These are phyloP conservation scores for Paratilapia polleni DNA, from an alignment of 2,113 vertebrate species.

Conservation along the genomic window DNA sequence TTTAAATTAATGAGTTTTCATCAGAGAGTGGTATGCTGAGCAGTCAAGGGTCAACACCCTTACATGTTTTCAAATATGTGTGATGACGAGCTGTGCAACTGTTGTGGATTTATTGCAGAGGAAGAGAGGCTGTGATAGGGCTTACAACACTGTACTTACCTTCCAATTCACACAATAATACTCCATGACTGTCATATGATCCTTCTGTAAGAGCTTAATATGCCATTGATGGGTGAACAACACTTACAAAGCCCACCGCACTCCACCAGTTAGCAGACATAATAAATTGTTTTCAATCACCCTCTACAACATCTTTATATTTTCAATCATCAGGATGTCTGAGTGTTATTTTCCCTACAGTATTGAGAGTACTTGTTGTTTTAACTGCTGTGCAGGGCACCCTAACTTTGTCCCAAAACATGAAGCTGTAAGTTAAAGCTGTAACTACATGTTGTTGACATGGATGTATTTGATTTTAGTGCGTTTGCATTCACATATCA, in stretches of 20 bases:
- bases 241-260: not conserved
- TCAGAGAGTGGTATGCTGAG: not conserved
- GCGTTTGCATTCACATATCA: fast-evolving
- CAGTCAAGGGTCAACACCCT: not conserved
- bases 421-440: not conserved
- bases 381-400: not conserved
- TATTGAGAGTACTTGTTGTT: not conserved
- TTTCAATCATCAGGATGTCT: not conserved
- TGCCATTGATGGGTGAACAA: not conserved
- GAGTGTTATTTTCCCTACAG: not conserved
- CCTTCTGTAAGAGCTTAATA: not conserved
- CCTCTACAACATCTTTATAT: not conserved
- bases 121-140: not conserved
- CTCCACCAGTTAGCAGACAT: not conserved
- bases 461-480: not conserved
- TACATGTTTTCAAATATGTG: not conserved
- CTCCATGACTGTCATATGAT: not conserved
- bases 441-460: not conserved
- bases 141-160: not conserved
- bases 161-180: not conserved
- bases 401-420: not conserved
- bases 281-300: not conserved
- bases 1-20: conserved; percentile 27
- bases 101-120: not conserved
- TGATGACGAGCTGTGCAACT: not conserved